Conservation (phyloP, 2,113 vertebrate species). For the Aramus guarauna region DNA sequence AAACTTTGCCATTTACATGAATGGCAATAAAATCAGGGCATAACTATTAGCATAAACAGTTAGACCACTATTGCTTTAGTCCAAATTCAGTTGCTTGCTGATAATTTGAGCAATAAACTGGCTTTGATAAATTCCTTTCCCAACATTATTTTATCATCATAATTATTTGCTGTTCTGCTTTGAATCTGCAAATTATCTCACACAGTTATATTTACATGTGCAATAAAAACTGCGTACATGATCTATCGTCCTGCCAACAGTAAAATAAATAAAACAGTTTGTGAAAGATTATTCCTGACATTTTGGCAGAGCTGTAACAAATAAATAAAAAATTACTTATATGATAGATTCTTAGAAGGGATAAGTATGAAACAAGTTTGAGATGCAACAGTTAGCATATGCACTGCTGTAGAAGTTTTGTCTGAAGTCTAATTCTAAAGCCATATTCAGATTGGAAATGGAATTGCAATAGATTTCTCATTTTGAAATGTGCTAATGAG, state of each 20-base stretch:
- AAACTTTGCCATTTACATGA: neutral
- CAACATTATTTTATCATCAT: conserved; percentile 18
- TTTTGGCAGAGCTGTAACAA: neutral
- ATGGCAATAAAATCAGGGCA: neutral
- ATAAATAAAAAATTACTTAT: neutral
- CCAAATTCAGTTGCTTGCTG: neutral
- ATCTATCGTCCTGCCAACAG: conserved; percentile 14
- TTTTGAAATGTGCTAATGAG: conserved; percentile 1
- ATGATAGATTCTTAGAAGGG: neutral
- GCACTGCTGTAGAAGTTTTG: neutral
- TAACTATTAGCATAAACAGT: neutral
- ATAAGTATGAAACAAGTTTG: neutral
- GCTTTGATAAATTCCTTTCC: conserved; percentile 34
- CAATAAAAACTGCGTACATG: conserved; percentile 28
- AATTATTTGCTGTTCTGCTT: conserved; percentile 29
- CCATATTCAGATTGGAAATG: neutral
- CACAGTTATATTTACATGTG: conserved; percentile 26
- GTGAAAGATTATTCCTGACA: conserved; percentile 3
- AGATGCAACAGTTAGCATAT: neutral
- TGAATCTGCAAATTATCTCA: conserved; percentile 25
- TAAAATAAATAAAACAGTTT: neutral
- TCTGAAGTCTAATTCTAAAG: neutral
- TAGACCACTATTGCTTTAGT: neutral
- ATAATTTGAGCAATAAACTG: neutral
- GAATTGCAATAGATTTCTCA: neutral